phyloP scores from a whole-genome alignment of 2,113 vertebrate species.

The Crotalus tigris region DNA sequence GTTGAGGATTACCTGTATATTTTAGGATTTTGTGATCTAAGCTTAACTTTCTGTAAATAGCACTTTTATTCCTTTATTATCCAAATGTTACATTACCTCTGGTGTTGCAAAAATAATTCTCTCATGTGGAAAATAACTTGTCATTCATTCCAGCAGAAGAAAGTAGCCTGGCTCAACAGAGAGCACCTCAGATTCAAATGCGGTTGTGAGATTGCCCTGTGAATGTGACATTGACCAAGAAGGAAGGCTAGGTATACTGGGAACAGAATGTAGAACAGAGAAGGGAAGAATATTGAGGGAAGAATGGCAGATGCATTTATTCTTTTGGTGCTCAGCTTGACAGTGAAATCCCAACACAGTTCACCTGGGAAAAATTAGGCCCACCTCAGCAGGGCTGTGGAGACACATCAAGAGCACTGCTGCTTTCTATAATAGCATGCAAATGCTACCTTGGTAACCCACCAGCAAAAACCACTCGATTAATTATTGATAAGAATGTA shows the following conservation, averaged over 20 bases:
- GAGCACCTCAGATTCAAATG: not conserved
- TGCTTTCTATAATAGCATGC: not conserved
- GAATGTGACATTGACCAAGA: not conserved
- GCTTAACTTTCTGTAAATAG: not conserved
- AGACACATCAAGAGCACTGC: not conserved
- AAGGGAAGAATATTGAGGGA: not conserved
- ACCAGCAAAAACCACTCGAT: constrained; percentile 12
- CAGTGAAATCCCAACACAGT: not conserved
- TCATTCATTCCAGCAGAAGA: not conserved
- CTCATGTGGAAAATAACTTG: not conserved
- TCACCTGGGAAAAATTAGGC: not conserved
- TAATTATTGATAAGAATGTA: constrained; percentile 34
- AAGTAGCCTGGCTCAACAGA: not conserved
- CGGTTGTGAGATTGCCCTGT: not conserved
- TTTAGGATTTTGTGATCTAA: not conserved
- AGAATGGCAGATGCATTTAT: not conserved
- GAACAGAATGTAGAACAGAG: not conserved
- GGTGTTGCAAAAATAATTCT: not conserved
- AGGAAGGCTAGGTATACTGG: not conserved
- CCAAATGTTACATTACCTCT: not conserved
- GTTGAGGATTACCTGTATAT: not conserved
- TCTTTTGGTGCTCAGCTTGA: not conserved
- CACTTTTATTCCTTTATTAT: not conserved
- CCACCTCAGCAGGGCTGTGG: not conserved
- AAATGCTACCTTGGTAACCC: not conserved